These are phyloP conservation scores for Prosapia bicincta DNA, from an alignment of 2,888 invertebrate species.

Conservation along the genomic window DNA sequence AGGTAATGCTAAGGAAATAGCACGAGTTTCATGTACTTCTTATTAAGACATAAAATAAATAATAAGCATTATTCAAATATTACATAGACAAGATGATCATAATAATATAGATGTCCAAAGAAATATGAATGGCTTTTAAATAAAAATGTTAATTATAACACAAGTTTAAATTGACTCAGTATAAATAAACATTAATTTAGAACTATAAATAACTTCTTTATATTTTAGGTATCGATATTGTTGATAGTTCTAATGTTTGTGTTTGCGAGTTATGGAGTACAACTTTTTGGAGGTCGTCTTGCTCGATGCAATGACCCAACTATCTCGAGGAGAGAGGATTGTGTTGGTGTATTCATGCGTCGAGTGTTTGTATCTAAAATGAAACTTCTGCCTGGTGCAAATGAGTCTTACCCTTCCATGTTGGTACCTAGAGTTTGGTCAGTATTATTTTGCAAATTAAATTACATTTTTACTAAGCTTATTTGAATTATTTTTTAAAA, in stretches of 20 bases:
- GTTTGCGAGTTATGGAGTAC: conserved; percentile 98
- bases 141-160: too few relatives aligned
- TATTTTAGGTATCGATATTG: conserved; percentile 82
- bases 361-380: conserved; percentile 97
- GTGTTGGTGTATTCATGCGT: conserved; percentile 93
- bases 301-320: conserved; percentile 96
- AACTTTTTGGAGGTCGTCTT: conserved; percentile 92
- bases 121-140: too few relatives aligned
- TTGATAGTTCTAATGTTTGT: conserved; percentile 97
- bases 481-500: too few relatives aligned
- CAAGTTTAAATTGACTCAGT: too few relatives aligned
- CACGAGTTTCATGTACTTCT: too few relatives aligned
- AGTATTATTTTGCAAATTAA: too few relatives aligned
- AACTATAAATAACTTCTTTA: conserved; percentile 2
- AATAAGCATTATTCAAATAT: too few relatives aligned
- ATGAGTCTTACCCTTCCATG: conserved; percentile 90
- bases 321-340: conserved; percentile 76
- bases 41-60: too few relatives aligned
- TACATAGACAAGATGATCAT: too few relatives aligned
- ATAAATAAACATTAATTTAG: neutral
- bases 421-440: conserved; percentile 95
- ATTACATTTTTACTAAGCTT: too few relatives aligned
- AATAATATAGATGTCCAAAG: too few relatives aligned
- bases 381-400: conserved; percentile 80
- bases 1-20: too few relatives aligned